Conservation (phyloP, 2,797 vertebrate genomes). For the Enteromius mattozi region DNA sequence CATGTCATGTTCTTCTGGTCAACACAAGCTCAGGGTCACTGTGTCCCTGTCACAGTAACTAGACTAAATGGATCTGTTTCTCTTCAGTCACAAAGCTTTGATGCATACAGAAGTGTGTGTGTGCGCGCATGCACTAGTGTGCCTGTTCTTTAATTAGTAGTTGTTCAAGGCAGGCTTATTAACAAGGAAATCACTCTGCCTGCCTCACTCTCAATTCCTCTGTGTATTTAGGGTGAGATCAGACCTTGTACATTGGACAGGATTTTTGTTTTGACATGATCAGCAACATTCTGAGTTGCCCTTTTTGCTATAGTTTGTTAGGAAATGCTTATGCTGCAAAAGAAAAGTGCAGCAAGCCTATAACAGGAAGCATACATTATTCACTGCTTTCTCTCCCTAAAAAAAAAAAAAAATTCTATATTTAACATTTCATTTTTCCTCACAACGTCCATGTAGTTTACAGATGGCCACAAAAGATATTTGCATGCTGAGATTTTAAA, state of each 20-base stretch:
- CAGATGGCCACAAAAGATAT: not conserved
- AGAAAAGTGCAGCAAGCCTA: slow-evolving; percentile 40
- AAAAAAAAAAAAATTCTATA: not conserved
- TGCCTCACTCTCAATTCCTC: not conserved
- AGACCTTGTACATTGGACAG: slow-evolving; percentile 36
- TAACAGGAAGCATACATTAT: slow-evolving; percentile 21
- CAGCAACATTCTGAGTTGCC: slow-evolving; percentile 38
- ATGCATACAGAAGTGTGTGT: not conserved
- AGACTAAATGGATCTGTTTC: slow-evolving; percentile 30
- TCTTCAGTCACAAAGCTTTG: slow-evolving; percentile 8
- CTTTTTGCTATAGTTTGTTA: slow-evolving; percentile 27
- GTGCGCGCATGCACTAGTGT: not conserved
- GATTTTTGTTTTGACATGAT: slow-evolving; percentile 31
- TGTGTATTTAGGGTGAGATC: slow-evolving; percentile 19
- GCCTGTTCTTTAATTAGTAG: slow-evolving; percentile 26
- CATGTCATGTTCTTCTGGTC: slow-evolving; percentile 31
- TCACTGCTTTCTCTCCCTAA: not conserved
- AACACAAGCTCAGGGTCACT: slow-evolving; percentile 21
- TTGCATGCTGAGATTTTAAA: not conserved
- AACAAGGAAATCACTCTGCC: not conserved
- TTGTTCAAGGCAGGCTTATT: not conserved
- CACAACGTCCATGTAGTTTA: not conserved
- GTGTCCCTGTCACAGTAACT: slow-evolving; percentile 21
- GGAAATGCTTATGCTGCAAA: slow-evolving; percentile 40
- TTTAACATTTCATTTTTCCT: slow-evolving; percentile 3